Base-by-base conservation (phyloP, 2,113 vertebrate species). In the Typhlomys cinereus region DNA sequence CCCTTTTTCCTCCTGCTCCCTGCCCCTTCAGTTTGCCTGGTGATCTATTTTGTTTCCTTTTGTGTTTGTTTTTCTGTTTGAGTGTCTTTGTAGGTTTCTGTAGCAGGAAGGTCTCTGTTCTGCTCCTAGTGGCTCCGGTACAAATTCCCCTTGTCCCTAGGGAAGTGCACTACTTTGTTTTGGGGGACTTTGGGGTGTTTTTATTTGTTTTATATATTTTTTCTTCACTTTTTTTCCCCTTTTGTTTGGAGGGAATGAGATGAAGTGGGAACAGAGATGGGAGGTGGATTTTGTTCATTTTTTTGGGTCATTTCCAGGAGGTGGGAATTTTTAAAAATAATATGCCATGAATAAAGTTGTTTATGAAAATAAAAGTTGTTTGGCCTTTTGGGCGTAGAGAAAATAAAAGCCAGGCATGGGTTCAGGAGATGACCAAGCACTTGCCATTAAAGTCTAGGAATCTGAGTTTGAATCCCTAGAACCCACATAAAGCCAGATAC, bases 41-140 rank as follows among this genome's bases (percentile, higher is more conserved):
- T 96, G 96, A 96, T 96, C 95, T 96, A n/a, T 96, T 97, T 97
- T 96, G 97, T 97, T 96, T 95, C 96, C 96, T 96, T 97, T 96
- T 96, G 96, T 97, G 96, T 97, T 97, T 97, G 96, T 97, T 96
- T 97, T 97, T 97, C 97, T 97, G 96, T 97, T 97, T 97, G 97
- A 97, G 96, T 97, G 96, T 97, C 97, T 97, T 97, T 97, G 96
- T 96, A 97, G 96, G 97, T 97, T 97, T 97, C 96, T 97, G 96
- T 97, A 96, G 95, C 95, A 92, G 97, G 94, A 97, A 94, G 96
- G 95, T 93, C 94, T 95, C 73, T 91, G 93, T 50, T 96, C 94
- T 93, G 95, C 96, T 96, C 95, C 96, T 93, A 94, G 95, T 84
- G 92, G 96, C 96, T 96, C 93, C 96, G 96, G 96, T 96, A 96